These are phyloP conservation scores for Zoroaster sp. DNA, from an alignment of 53 echinoderm and acorn worm genomes.

Conservation along the genomic window DNA sequence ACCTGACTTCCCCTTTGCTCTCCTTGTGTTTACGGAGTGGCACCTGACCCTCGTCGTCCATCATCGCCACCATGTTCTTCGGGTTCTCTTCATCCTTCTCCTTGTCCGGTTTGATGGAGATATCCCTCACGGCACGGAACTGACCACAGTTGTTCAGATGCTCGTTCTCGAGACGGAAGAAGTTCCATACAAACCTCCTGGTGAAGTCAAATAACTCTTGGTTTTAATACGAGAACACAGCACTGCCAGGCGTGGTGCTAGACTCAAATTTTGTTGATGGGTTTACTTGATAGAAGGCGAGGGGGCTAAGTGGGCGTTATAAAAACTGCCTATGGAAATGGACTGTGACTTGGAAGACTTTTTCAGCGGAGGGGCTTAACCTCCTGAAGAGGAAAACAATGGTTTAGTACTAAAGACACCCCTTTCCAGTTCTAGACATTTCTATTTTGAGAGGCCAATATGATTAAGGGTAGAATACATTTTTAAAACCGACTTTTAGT, in stretches of 20 bases:
- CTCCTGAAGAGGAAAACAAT: no score
- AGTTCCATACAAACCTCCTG: slow-evolving; percentile 98
- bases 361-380: no score
- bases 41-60: slow-evolving; percentile 88
- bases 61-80: slow-evolving; percentile 82
- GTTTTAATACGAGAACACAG: neutral
- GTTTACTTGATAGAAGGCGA: no score
- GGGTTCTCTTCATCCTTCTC: slow-evolving; percentile 84
- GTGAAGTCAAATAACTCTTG: neutral
- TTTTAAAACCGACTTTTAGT: no score
- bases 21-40: slow-evolving; percentile 75
- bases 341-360: no score
- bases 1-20: slow-evolving; percentile 65
- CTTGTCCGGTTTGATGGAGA: slow-evolving; percentile 95
- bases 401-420: no score
- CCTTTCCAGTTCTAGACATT: no score
- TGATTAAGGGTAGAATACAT: no score
- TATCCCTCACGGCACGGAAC: slow-evolving; percentile 94
- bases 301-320: no score
- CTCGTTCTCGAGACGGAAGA: slow-evolving; percentile 96
- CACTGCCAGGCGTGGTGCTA: neutral
- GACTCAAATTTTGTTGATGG: neutral
- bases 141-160: slow-evolving; percentile 99
- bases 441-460: no score
- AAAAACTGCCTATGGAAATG: no score